phyloP scores from a whole-genome alignment of 2,888 invertebrate genomes.

The Aspidiotus rigidus region DNA sequence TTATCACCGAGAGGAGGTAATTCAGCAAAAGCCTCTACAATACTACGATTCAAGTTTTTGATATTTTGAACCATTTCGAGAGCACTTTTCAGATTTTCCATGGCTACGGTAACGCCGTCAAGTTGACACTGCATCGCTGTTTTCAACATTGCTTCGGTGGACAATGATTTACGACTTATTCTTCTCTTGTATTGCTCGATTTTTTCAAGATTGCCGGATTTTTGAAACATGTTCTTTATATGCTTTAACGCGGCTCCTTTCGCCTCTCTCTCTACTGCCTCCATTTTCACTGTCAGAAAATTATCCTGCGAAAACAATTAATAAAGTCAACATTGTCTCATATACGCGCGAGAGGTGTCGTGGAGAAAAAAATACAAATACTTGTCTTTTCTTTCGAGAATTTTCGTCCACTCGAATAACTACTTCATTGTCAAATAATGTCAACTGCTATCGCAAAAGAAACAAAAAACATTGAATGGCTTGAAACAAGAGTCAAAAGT shows the following conservation, averaged over 20 bases:
- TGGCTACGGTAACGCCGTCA: slow-evolving; percentile 89
- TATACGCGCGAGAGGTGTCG: too few species aligned
- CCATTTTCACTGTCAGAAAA: slow-evolving; percentile 34
- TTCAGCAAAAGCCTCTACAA: slow-evolving; percentile 62
- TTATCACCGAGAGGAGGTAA: slow-evolving; percentile 72
- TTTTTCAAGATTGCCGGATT: slow-evolving; percentile 92
- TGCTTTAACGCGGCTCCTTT: slow-evolving; percentile 68
- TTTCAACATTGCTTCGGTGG: slow-evolving; percentile 88
- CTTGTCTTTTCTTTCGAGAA: too few species aligned
- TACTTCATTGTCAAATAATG: too few species aligned
- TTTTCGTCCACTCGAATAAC: too few species aligned
- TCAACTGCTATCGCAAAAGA: too few species aligned
- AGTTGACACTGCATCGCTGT: slow-evolving; percentile 98
- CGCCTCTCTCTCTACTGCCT: slow-evolving; percentile 61
- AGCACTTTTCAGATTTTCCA: slow-evolving; percentile 79
- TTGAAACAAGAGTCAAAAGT: too few species aligned
- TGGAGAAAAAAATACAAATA: too few species aligned
- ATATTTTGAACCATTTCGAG: slow-evolving; percentile 66
- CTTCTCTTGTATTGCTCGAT: slow-evolving; percentile 68
- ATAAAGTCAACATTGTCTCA: too few species aligned
- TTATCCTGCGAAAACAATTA: too few species aligned
- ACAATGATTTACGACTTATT: slow-evolving; percentile 69
- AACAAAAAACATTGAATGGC: too few species aligned
- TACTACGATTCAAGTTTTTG: slow-evolving; percentile 59
- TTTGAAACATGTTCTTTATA: slow-evolving; percentile 84